Evolutionary conservation across 2,797 vertebrate genomes (phyloP).

Genomic region (Tapera naevia): DNA sequence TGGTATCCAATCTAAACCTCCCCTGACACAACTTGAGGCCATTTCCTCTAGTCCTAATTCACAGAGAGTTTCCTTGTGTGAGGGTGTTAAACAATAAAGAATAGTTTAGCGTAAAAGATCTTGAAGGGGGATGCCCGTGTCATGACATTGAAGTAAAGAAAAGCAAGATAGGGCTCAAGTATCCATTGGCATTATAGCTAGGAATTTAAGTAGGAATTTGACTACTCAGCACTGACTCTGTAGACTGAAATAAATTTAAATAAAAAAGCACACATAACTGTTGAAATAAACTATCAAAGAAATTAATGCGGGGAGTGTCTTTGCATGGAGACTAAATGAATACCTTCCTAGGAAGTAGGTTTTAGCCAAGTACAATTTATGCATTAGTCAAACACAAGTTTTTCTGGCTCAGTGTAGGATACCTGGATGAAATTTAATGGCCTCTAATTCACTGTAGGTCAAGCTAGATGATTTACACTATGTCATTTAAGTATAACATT

Average conservation of each 20-base stretch:
- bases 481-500: constrained; percentile 49
- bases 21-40: no score
- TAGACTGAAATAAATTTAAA: not conserved
- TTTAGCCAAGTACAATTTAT: constrained; percentile 52
- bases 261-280: not conserved
- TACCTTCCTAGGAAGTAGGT: constrained; percentile 29
- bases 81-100: not conserved
- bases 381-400: constrained; percentile 58
- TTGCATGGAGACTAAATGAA: not conserved
- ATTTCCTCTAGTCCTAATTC: no score
- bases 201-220: constrained; percentile 14
- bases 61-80: not conserved
- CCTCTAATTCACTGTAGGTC: constrained; percentile 58
- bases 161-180: not conserved
- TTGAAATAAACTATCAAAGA: constrained; percentile 32
- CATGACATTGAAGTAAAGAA: not conserved
- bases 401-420: constrained; percentile 43
- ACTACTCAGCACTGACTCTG: not conserved
- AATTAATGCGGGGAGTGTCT: not conserved
- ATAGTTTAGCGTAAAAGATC: not conserved
- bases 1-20: no score
- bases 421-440: constrained; percentile 47
- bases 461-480: constrained; percentile 9
- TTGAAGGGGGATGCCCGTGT: not conserved
- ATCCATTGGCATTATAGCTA: not conserved